These are phyloP conservation scores for Echinops telfairi DNA, from an alignment of 2,113 vertebrate genomes.

Conservation along the genomic window DNA sequence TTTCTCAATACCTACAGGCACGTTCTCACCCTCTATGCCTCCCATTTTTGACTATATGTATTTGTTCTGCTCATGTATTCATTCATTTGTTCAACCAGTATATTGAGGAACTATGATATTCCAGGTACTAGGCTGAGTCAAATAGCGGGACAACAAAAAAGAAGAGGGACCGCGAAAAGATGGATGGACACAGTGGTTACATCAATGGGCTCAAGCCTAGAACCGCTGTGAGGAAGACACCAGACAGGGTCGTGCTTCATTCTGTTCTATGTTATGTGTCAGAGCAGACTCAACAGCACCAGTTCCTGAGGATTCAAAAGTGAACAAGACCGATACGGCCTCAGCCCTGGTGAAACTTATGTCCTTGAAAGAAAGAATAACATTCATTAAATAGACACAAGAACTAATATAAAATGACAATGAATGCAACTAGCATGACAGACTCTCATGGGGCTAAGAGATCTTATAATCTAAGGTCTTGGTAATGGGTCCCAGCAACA, in stretches of 20 bases:
- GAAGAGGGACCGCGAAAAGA: too few species aligned
- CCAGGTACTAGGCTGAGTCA: background rate
- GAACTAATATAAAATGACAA: background rate
- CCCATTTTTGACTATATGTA: background rate
- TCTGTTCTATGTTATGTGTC: too few species aligned
- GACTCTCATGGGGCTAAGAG: background rate
- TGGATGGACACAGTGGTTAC: too few species aligned
- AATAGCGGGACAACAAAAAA: too few species aligned
- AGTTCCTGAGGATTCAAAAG: background rate
- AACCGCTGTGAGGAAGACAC: too few species aligned
- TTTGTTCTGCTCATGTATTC: background rate
- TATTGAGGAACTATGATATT: conserved; percentile 4
- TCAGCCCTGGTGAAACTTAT: background rate
- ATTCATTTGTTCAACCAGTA: background rate
- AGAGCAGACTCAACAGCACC: too few species aligned
- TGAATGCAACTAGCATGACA: background rate
- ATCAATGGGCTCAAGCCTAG: too few species aligned
- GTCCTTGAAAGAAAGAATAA: background rate
- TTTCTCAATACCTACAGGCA: background rate
- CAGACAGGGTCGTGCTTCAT: too few species aligned
- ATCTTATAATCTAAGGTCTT: background rate
- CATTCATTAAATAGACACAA: background rate
- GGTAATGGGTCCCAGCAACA: background rate
- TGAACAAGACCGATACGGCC: background rate
- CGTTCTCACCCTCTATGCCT: background rate